These are phyloP conservation scores for Struthio camelus DNA, from an alignment of 2,113 vertebrate genomes.

Conservation along the genomic window DNA sequence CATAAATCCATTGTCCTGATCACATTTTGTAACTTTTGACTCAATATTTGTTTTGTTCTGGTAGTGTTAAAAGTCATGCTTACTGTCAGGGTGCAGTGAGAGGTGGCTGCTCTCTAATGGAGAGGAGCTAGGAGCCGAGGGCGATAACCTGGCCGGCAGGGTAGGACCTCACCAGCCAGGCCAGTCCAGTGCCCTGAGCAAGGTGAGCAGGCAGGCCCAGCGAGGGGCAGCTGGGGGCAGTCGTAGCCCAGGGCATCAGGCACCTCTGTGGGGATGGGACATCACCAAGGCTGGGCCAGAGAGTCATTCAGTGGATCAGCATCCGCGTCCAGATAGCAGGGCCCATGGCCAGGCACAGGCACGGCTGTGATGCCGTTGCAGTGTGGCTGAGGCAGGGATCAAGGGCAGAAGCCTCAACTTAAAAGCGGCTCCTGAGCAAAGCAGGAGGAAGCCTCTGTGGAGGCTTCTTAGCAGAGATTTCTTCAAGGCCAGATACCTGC, in stretches of 20 bases:
- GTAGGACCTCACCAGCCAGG: not conserved
- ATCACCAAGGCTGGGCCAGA: no score
- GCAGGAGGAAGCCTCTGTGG: not conserved
- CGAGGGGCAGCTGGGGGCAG: not conserved
- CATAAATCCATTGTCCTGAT: not conserved
- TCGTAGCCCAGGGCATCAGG: not conserved
- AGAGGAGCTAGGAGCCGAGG: not conserved
- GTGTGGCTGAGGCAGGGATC: not conserved
- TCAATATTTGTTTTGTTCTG: not conserved
- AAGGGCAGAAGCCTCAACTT: not conserved
- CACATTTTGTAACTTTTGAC: not conserved
- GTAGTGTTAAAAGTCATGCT: not conserved
- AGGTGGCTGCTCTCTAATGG: not conserved
- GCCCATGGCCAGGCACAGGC: not conserved
- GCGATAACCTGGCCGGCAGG: not conserved
- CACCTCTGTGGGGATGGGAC: no score
- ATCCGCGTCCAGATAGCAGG: not conserved
- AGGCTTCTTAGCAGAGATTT: not conserved
- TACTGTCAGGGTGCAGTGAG: not conserved
- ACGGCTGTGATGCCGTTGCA: not conserved
- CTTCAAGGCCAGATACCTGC: not conserved
- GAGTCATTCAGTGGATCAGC: not conserved
- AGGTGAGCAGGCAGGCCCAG: rapidly evolving
- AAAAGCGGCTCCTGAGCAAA: not conserved
- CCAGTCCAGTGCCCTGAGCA: no score